phyloP scores from a whole-genome alignment of 1,140 invertebrate species.

The Drosophila ambigua region DNA sequence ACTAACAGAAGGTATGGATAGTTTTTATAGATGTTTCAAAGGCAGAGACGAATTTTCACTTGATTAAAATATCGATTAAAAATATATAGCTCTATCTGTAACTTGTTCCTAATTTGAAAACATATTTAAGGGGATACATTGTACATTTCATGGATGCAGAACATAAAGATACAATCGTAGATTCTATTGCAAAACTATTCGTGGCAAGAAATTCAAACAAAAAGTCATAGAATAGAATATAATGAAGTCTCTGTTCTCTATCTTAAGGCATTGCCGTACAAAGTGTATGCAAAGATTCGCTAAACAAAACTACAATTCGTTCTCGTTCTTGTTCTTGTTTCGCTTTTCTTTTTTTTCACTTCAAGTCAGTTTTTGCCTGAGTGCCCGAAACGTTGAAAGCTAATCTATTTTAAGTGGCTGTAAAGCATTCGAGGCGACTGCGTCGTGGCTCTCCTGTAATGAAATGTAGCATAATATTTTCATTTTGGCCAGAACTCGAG shows the following conservation, averaged over 20 bases:
- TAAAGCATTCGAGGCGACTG: slow-evolving; percentile 54
- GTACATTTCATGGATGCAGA: too few species aligned
- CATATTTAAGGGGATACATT: too few species aligned
- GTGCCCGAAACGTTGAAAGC: slow-evolving; percentile 62
- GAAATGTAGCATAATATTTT: slow-evolving; percentile 81
- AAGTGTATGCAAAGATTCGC: too few species aligned
- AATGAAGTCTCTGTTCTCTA: too few species aligned
- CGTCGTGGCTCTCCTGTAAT: slow-evolving; percentile 44
- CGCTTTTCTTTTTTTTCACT: slow-evolving; percentile 1
- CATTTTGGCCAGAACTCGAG: slow-evolving; percentile 44
- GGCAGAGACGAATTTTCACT: background rate
- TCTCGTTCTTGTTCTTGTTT: slow-evolving; percentile 1
- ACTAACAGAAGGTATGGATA: too few species aligned
- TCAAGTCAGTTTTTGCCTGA: slow-evolving; percentile 28
- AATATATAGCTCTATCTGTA: too few species aligned
- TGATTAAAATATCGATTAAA: too few species aligned
- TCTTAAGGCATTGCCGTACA: too few species aligned
- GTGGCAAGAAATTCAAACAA: too few species aligned
- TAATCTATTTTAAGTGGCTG: slow-evolving; percentile 79
- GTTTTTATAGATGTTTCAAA: too few species aligned
- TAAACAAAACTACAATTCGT: background rate
- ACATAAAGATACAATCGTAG: too few species aligned
- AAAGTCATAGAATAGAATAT: too few species aligned
- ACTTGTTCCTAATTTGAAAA: background rate
- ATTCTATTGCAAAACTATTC: background rate